Conservation (phyloP, 1,140 invertebrate species). For the Euura lappo region DNA sequence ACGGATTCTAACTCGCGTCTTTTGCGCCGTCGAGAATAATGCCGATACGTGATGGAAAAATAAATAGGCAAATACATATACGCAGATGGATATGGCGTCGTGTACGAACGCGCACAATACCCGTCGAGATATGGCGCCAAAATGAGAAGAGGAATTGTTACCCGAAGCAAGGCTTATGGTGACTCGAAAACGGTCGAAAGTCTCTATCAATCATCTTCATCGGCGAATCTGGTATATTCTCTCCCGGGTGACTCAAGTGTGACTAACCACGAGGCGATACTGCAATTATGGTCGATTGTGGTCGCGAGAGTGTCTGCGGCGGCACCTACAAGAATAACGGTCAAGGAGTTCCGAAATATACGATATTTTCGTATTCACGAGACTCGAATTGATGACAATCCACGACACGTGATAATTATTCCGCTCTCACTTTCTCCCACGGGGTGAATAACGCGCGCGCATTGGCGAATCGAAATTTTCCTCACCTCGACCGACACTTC, state of each 20-base stretch:
- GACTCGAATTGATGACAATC: not conserved
- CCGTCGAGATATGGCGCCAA: not conserved
- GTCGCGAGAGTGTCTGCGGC: not conserved
- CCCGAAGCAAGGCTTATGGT: not conserved
- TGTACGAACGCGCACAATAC: too few species aligned
- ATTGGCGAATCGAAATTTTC: not conserved
- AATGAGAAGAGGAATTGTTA: not conserved
- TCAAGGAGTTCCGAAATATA: not conserved
- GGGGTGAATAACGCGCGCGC: not conserved
- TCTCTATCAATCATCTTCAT: slow-evolving; percentile 2
- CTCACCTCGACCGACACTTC: not conserved
- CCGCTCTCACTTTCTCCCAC: not conserved
- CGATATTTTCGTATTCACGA: too few species aligned
- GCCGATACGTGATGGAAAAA: too few species aligned
- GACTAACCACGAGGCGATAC: not conserved
- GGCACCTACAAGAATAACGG: not conserved
- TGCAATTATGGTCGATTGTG: not conserved
- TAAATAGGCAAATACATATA: not conserved
- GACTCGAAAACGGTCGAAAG: not conserved
- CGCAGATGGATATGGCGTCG: not conserved
- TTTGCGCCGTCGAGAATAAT: too few species aligned
- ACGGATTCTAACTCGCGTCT: not conserved
- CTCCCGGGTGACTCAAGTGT: not conserved
- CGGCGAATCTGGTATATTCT: not conserved
- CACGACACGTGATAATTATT: not conserved